A percentile compares a stretch with the other conserved stretches of the same genome.
These are phyloP conservation scores for Falcunculus frontatus DNA, from an alignment of 2,113 vertebrate genomes.

Conservation along the genomic window DNA sequence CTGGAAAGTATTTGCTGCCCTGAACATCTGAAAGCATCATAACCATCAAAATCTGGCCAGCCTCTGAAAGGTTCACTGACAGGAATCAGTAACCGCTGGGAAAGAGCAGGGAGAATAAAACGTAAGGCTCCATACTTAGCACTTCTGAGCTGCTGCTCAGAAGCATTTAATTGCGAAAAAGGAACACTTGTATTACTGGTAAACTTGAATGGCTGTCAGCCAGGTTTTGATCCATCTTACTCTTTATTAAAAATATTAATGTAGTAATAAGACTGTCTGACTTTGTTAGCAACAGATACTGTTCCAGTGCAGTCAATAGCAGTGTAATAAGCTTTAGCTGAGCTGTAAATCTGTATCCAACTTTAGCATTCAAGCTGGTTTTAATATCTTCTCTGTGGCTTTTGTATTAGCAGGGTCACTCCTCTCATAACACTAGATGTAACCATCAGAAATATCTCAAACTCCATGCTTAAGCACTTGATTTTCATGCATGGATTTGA, in stretches of 20 bases:
- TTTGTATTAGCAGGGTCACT: background rate
- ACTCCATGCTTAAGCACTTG: background rate
- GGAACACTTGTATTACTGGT: background rate
- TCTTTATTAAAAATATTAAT: constrained; percentile 2
- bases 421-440: background rate
- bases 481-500: background rate
- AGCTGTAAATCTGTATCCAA: constrained; percentile 11
- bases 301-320: background rate
- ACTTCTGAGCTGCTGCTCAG: background rate
- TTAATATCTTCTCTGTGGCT: background rate
- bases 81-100: background rate
- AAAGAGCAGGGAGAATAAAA: background rate
- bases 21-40: background rate
- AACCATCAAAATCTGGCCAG: background rate
- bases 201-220: background rate
- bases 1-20: background rate
- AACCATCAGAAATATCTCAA: background rate
- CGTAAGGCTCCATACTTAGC: background rate
- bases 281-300: background rate
- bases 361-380: background rate
- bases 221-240: background rate
- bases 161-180: background rate
- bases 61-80: background rate
- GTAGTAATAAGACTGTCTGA: background rate
- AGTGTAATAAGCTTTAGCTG: background rate